Conservation (phyloP, 2,888 invertebrate genomes). For the Papilio protenor region DNA sequence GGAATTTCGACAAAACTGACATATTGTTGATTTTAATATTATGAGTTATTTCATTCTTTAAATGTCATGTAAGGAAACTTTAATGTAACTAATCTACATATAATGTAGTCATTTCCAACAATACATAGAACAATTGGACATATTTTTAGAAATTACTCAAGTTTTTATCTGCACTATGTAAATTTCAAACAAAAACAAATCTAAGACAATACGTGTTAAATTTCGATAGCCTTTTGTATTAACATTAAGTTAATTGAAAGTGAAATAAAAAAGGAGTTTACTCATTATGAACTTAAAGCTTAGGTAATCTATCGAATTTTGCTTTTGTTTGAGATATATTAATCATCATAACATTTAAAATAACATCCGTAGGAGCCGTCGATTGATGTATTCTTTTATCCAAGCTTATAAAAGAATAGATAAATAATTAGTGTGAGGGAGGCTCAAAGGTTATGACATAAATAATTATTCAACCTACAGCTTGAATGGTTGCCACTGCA, state of each 20-base stretch:
- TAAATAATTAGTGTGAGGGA: conserved; percentile 37
- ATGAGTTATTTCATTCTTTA: not conserved
- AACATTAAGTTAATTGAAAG: no score
- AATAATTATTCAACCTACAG: conserved; percentile 37
- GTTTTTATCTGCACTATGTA: no score
- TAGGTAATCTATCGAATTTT: not conserved
- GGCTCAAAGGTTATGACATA: conserved; percentile 37
- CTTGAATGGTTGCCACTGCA: conserved; percentile 12
- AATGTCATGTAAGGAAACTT: not conserved
- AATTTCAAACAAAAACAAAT: not conserved
- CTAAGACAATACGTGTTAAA: not conserved
- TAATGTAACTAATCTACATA: not conserved
- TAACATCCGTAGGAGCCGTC: not conserved
- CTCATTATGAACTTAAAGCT: not conserved
- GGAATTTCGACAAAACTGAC: conserved; percentile 10
- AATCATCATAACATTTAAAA: not conserved
- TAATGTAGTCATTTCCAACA: not conserved
- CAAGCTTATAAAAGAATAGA: conserved; percentile 30
- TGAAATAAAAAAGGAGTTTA: no score
- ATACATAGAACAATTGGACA: not conserved
- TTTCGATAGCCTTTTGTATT: not conserved
- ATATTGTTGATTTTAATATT: conserved; percentile 14
- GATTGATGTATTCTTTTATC: not conserved
- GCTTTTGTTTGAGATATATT: not conserved
- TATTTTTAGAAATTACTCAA: not conserved